phyloP scores from a whole-genome alignment of 2,888 invertebrate genomes.

The Pogonocherus hispidulus region DNA sequence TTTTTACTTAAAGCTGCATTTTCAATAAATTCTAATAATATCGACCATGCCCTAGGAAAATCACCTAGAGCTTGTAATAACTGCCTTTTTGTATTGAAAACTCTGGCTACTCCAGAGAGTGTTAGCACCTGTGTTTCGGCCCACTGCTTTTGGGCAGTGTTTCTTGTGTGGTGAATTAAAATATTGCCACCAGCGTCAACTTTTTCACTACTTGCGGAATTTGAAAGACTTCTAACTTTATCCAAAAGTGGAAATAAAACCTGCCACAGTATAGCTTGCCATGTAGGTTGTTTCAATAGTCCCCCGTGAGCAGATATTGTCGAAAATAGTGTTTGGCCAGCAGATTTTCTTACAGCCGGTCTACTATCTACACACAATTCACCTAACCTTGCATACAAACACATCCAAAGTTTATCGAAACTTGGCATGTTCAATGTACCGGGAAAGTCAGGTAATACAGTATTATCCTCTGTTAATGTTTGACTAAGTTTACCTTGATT shows the following conservation, averaged over 20 bases:
- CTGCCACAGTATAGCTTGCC: slow-evolving; percentile 96
- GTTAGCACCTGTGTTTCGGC: slow-evolving; percentile 96
- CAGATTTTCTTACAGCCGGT: slow-evolving; percentile 96
- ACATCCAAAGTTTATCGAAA: slow-evolving; percentile 97
- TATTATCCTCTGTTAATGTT: slow-evolving; percentile 80
- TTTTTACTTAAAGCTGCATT: slow-evolving; percentile 92
- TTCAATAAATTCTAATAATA: slow-evolving; percentile 94
- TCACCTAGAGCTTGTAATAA: slow-evolving; percentile 88
- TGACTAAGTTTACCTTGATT: slow-evolving; percentile 88
- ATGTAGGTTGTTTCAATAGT: slow-evolving; percentile 87
- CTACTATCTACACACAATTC: slow-evolving; percentile 95
- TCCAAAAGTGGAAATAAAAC: slow-evolving; percentile 95
- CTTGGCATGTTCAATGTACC: slow-evolving; percentile 87
- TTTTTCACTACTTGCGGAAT: slow-evolving; percentile 81
- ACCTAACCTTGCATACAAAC: slow-evolving; percentile 88
- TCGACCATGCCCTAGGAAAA: slow-evolving; percentile 94
- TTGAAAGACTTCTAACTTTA: slow-evolving; percentile 85
- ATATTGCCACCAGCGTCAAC: slow-evolving; percentile 93
- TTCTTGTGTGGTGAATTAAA: slow-evolving; percentile 96
- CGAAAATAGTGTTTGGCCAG: slow-evolving; percentile 97
- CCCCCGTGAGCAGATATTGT: slow-evolving; percentile 97
- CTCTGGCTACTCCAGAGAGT: slow-evolving; percentile 91
- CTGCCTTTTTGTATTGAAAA: slow-evolving; percentile 91
- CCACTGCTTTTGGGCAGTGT: slow-evolving; percentile 99
- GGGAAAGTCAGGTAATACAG: slow-evolving; percentile 87